Conservation (phyloP, 1,140 invertebrate genomes). For the Aphis gossypii region DNA sequence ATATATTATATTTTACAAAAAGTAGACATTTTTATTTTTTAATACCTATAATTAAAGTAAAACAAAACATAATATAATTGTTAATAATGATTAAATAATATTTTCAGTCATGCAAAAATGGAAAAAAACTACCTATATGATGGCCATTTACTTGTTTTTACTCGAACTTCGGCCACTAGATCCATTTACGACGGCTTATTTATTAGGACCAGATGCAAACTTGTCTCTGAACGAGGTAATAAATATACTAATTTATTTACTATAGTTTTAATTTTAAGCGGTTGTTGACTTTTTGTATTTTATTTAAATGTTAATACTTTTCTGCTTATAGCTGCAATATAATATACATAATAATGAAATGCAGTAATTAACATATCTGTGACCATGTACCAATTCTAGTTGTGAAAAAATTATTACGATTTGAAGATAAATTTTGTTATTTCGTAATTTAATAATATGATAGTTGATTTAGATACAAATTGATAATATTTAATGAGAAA, state of each 20-base stretch:
- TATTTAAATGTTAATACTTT: neutral
- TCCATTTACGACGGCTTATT: neutral
- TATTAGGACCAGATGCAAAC: neutral
- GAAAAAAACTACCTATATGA: neutral
- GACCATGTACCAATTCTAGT: too few species aligned
- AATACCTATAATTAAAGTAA: neutral
- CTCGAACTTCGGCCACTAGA: neutral
- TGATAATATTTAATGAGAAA: too few species aligned
- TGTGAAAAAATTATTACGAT: too few species aligned
- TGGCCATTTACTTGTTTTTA: neutral
- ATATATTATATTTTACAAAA: neutral
- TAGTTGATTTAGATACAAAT: too few species aligned
- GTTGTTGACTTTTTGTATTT: neutral
- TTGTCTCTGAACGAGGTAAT: slow-evolving; percentile 1
- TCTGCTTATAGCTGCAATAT: neutral
- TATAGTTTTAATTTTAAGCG: neutral
- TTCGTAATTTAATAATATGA: neutral
- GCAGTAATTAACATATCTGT: too few species aligned
- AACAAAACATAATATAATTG: neutral
- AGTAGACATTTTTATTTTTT: neutral
- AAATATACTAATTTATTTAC: neutral
- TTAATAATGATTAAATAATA: neutral
- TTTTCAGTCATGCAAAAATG: neutral
- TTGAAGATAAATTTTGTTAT: neutral
- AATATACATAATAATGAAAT: too few species aligned